These are phyloP conservation scores for Laspeyria flexula DNA, from an alignment of 2,888 invertebrate genomes.

Conservation along the genomic window DNA sequence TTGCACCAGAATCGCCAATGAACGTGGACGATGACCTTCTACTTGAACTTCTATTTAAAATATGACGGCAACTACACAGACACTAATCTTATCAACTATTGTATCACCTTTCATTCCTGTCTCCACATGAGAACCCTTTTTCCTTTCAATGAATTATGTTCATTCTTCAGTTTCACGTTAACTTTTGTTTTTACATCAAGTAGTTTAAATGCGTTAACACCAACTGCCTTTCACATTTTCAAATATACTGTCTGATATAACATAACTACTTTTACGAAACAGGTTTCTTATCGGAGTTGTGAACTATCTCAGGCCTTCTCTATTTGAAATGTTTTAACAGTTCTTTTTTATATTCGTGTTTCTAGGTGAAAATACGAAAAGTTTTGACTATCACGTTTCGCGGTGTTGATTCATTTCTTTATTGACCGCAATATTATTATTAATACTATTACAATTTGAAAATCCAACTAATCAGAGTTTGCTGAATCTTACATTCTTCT, in stretches of 20 bases:
- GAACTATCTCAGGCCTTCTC: slow-evolving; percentile 73
- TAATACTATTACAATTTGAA: slow-evolving; percentile 3
- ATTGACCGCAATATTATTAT: slow-evolving; percentile 4
- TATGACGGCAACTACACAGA: slow-evolving; percentile 54
- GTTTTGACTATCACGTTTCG: slow-evolving; percentile 18
- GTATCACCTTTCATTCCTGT: slow-evolving; percentile 14
- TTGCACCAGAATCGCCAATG: slow-evolving; percentile 81
- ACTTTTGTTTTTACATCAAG: slow-evolving; percentile 19
- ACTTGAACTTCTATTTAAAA: slow-evolving; percentile 80
- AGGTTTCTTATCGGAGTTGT: slow-evolving; percentile 71
- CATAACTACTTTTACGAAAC: slow-evolving; percentile 49
- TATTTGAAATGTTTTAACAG: slow-evolving; percentile 52
- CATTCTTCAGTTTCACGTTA: slow-evolving; percentile 15
- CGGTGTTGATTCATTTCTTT: slow-evolving; percentile 11
- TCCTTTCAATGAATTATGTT: slow-evolving; percentile 12
- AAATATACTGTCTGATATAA: slow-evolving; percentile 36
- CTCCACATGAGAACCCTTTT: slow-evolving; percentile 6
- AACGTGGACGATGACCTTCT: slow-evolving; percentile 81
- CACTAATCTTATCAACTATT: slow-evolving; percentile 11
- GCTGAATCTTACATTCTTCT: neutral
- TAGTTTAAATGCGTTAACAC: slow-evolving; percentile 26
- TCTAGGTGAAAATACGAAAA: slow-evolving; percentile 21
- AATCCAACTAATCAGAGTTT: slow-evolving; percentile 10
- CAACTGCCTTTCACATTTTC: slow-evolving; percentile 38
- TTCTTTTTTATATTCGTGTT: slow-evolving; percentile 43